These are phyloP conservation scores for Pseudorectes ferrugineus DNA, from an alignment of 2,113 vertebrate genomes.

Conservation along the genomic window DNA sequence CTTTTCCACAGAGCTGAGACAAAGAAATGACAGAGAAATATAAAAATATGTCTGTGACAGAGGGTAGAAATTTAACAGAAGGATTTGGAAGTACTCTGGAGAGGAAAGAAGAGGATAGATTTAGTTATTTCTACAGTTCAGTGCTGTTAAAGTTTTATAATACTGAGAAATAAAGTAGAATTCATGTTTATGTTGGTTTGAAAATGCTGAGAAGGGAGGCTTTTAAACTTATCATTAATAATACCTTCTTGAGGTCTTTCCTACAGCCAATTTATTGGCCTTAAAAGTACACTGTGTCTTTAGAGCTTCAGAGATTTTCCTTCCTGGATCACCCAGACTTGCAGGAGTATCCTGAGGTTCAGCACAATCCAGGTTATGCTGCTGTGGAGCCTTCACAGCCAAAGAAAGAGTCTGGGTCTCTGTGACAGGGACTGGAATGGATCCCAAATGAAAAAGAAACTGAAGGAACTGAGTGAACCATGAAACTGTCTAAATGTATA, in stretches of 20 bases:
- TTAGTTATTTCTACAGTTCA: slow-evolving; percentile 6
- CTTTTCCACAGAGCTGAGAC: background rate
- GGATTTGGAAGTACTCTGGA: background rate
- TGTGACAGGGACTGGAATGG: background rate
- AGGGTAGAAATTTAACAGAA: background rate
- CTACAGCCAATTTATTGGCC: background rate
- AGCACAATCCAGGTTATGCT: background rate
- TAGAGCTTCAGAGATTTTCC: background rate
- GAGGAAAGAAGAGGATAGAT: background rate
- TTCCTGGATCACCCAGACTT: background rate
- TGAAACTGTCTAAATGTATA: slow-evolving; percentile 41
- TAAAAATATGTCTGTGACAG: background rate
- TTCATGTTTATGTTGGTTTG: background rate
- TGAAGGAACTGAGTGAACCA: background rate
- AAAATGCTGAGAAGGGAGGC: background rate
- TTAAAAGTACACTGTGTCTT: background rate
- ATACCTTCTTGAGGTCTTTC: background rate
- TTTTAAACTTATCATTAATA: background rate
- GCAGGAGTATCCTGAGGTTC: background rate
- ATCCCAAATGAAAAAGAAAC: slow-evolving; percentile 18
- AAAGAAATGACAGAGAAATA: slow-evolving; percentile 2
- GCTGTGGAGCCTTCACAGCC: background rate
- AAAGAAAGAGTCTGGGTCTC: background rate
- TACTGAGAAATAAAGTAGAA: background rate
- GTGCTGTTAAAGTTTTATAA: background rate